A percentile compares a stretch with the other conserved stretches of the same genome.
Evolutionary conservation across 2,888 invertebrate genomes (phyloP).

Genomic region (Oeneis ivallda): DNA sequence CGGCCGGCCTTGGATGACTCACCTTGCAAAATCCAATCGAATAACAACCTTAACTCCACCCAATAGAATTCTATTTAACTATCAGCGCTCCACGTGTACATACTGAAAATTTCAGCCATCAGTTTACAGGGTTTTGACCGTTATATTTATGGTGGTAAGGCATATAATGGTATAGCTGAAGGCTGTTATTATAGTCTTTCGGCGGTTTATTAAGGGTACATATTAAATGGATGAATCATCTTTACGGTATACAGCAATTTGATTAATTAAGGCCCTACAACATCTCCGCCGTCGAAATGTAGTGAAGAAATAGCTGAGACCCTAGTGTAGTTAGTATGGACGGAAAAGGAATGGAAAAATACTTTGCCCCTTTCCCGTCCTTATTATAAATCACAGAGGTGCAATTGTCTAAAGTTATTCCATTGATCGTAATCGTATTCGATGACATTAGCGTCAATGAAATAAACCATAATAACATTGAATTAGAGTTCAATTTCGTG

Average conservation of each 20-base stretch:
- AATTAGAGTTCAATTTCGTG: no score
- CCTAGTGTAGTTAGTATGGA: no score
- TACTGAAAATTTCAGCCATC: constrained; percentile 2
- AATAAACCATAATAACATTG: no score
- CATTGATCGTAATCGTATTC: no score
- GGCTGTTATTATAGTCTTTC: not conserved
- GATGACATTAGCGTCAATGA: no score
- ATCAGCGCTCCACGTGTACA: not conserved
- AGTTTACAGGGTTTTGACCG: not conserved
- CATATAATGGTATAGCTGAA: not conserved
- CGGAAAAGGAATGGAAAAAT: no score
- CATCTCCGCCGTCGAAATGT: not conserved
- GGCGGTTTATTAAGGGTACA: not conserved
- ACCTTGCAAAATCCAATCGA: not conserved
- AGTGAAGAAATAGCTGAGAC: no score
- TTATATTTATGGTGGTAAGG: not conserved
- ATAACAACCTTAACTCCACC: not conserved
- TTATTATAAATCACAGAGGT: no score
- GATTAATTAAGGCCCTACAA: no score
- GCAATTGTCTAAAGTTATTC: no score
- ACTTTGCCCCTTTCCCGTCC: no score
- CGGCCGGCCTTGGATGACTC: constrained; percentile 32
- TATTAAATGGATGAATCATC: constrained; percentile 2
- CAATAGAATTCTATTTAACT: not conserved
- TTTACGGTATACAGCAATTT: not conserved